Base-by-base conservation (phyloP, 2,797 vertebrate species). In the Anolis apletophallus region DNA sequence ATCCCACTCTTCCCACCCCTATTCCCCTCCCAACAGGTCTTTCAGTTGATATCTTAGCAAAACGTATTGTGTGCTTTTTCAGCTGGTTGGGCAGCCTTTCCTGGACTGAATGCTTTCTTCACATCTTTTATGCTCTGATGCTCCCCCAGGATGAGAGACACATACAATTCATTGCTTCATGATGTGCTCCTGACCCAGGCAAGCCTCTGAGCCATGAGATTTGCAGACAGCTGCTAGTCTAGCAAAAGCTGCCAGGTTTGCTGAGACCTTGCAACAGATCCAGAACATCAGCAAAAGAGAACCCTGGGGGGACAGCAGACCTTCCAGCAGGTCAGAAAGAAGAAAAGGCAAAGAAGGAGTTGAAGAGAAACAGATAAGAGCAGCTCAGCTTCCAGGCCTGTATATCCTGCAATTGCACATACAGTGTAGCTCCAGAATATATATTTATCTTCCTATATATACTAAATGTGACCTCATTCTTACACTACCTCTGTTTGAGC, bases 161-260 rank as follows among this genome's bases (percentile, higher is more conserved):
- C 4, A 71, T 84, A 57, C 91, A 89, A 91, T 94, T 92, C 87
- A 92, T 93, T 89, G 75, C 85, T 91, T 93, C 87, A 78, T 88
- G 77, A 91, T 93, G 80, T 90, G 83, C 64, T 89, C 92, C 90
- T 92, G 90, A 94, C 85, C 87, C 84, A 1, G 1, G 83, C 80
- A 88, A 92, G 81, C 80, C 91, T 73, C 89, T 89, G 85, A 92
- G 88, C 88, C 89, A 87, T 75, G 71, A 87, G 81, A 92, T 85
- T 87, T 3, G 3, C 61, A 94, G 93, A 89, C 94, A 95, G 91
- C 91, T 95, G 94, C 85, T 93, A 94, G 89, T 83, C 73, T 89
- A 85, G 78, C 19, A 90, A 87, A 91, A 94, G 86, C 86, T 90
- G 93, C 89, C 91, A 93, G 90, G 87, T 92, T 92, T 94, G 83